Percentiles rank a stretch among this genome's conserved stretches.
Evolutionary conservation across 2,888 invertebrate genomes (phyloP).

Genomic region (Blastobasis lacticolella): DNA sequence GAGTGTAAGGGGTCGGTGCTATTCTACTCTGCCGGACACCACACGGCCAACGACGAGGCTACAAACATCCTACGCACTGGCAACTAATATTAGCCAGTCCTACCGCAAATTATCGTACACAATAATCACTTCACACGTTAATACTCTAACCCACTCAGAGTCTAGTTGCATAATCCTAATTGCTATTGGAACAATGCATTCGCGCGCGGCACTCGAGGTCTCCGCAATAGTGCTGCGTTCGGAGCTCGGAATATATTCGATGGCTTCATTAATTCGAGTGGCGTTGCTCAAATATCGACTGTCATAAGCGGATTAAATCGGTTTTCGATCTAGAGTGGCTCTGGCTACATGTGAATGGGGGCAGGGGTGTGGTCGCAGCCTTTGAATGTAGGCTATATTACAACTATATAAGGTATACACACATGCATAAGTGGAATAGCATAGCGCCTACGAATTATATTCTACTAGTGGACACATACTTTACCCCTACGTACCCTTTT

Average conservation of each 20-base stretch:
- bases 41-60: too few species aligned
- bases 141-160: not conserved
- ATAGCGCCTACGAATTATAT: not conserved
- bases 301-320: constrained; percentile 37
- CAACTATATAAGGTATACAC: not conserved
- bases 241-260: constrained; percentile 8
- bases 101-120: not conserved
- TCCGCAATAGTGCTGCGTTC: not conserved
- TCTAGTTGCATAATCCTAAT: not conserved
- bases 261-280: constrained; percentile 20
- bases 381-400: not conserved
- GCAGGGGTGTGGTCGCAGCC: not conserved
- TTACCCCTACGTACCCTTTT: too few species aligned
- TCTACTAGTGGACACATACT: not conserved
- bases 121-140: not conserved
- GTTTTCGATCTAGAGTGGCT: constrained; percentile 25
- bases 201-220: not conserved
- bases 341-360: not conserved
- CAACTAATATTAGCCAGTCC: not conserved
- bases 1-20: too few species aligned
- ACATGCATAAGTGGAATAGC: not conserved
- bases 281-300: constrained; percentile 27
- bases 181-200: not conserved
- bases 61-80: not conserved
- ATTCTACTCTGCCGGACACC: too few species aligned